These are phyloP conservation scores for Chrysopilus asiliformis DNA, from an alignment of 2,888 invertebrate genomes.

Conservation along the genomic window DNA sequence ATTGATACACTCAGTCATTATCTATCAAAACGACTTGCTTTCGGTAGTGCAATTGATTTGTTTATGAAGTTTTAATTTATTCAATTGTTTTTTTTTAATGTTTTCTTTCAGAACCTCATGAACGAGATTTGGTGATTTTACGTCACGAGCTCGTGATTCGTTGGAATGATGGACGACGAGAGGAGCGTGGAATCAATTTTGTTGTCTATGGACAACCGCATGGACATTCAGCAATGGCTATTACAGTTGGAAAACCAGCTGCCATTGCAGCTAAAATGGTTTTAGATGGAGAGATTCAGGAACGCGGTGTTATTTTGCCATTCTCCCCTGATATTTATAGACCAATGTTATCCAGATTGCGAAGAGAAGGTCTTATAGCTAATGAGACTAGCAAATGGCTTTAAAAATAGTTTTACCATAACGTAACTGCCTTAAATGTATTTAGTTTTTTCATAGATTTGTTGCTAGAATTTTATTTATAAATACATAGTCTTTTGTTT, in stretches of 20 bases:
- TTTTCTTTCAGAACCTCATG: conserved; percentile 44
- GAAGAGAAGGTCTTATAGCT: conserved; percentile 68
- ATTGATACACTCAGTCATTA: conserved; percentile 88
- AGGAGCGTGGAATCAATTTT: conserved; percentile 71
- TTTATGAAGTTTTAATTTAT: not conserved
- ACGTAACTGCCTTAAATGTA: too few species aligned
- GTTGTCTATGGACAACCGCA: conserved; percentile 73
- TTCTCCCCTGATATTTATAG: conserved; percentile 85
- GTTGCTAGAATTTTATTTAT: too few species aligned
- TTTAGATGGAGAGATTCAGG: conserved; percentile 91
- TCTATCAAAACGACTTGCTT: conserved; percentile 63
- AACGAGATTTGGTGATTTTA: conserved; percentile 87
- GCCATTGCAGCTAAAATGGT: conserved; percentile 98
- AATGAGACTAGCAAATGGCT: conserved; percentile 47
- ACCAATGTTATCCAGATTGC: conserved; percentile 76
- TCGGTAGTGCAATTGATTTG: too few species aligned
- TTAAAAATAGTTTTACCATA: not conserved
- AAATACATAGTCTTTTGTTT: too few species aligned
- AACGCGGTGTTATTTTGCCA: conserved; percentile 83
- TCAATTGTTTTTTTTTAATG: conserved; percentile 21
- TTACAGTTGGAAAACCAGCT: conserved; percentile 82
- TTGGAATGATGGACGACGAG: conserved; percentile 78
- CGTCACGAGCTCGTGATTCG: conserved; percentile 86
- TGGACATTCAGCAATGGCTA: conserved; percentile 92
- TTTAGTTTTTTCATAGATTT: too few species aligned